phyloP scores from a whole-genome alignment of 2,797 vertebrate genomes.

The Picus viridis region DNA sequence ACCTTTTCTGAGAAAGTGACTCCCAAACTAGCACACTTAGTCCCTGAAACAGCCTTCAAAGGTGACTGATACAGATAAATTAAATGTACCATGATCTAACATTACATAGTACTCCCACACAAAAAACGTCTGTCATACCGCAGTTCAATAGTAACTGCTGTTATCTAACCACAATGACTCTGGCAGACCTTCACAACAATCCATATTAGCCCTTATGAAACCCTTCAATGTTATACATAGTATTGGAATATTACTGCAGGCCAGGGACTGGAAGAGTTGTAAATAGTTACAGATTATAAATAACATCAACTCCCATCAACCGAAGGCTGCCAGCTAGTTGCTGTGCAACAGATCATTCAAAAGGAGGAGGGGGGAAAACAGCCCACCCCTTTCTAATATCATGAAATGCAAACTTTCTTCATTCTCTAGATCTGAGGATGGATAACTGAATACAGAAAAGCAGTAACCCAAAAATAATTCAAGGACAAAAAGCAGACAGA shows the following conservation, averaged over 20 bases:
- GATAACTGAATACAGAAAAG: neutral
- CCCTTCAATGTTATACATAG: neutral
- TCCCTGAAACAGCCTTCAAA: neutral
- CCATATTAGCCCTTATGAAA: neutral
- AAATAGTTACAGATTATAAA: constrained; percentile 29
- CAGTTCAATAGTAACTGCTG: neutral
- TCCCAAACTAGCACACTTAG: neutral
- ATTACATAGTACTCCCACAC: neutral
- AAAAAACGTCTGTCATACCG: neutral
- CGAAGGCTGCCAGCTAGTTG: neutral
- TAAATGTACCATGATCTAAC: neutral
- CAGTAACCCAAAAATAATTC: neutral
- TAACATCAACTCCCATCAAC: neutral
- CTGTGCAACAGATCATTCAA: neutral
- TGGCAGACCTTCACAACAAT: constrained; percentile 1
- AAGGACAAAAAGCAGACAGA: neutral
- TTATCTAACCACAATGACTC: neutral
- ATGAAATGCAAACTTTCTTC: neutral
- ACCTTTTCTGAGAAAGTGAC: neutral
- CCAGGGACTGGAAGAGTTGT: neutral
- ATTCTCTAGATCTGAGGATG: neutral
- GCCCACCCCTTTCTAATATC: neutral
- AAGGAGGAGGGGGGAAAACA: neutral
- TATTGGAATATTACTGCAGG: neutral
- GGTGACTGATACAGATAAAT: neutral